These are phyloP conservation scores for Rhegmatorhina hoffmannsi DNA, from an alignment of 2,113 vertebrate genomes.

Conservation along the genomic window DNA sequence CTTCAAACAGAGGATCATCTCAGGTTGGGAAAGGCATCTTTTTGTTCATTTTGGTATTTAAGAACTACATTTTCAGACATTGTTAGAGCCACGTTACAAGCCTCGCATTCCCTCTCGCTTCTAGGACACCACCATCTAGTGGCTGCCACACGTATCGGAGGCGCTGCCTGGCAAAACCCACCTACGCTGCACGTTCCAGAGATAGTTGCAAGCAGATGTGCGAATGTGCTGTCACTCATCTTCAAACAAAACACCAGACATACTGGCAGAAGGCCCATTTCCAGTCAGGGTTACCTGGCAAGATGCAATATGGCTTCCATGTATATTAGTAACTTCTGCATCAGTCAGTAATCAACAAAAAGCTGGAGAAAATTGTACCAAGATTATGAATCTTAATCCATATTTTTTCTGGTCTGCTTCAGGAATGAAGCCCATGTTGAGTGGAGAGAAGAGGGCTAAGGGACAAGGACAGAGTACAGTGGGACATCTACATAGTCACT, in stretches of 20 bases:
- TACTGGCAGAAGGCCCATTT: background rate
- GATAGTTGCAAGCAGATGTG: slow-evolving; percentile 51
- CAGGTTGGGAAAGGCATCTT: slow-evolving; percentile 21
- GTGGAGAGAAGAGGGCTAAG: background rate
- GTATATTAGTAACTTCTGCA: slow-evolving; percentile 12
- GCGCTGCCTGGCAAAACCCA: background rate
- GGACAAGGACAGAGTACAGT: background rate
- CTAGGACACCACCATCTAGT: slow-evolving; percentile 71
- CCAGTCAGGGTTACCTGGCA: slow-evolving; percentile 5
- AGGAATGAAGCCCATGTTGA: background rate
- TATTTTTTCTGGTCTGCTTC: background rate
- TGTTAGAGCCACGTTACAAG: background rate
- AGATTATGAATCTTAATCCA: background rate
- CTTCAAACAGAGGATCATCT: slow-evolving; percentile 42
- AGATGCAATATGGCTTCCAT: background rate
- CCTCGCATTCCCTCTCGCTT: slow-evolving; percentile 3
- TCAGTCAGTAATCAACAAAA: background rate
- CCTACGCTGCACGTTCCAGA: slow-evolving; percentile 10
- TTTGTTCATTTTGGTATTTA: slow-evolving; percentile 35
- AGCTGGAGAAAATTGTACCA: background rate
- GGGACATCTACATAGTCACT: background rate
- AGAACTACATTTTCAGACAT: background rate
- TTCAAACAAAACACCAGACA: slow-evolving; percentile 32
- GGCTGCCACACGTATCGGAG: background rate
- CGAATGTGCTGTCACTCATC: slow-evolving; percentile 24